phyloP scores from a whole-genome alignment of 1,140 invertebrate genomes.

The Myzus persicae region DNA sequence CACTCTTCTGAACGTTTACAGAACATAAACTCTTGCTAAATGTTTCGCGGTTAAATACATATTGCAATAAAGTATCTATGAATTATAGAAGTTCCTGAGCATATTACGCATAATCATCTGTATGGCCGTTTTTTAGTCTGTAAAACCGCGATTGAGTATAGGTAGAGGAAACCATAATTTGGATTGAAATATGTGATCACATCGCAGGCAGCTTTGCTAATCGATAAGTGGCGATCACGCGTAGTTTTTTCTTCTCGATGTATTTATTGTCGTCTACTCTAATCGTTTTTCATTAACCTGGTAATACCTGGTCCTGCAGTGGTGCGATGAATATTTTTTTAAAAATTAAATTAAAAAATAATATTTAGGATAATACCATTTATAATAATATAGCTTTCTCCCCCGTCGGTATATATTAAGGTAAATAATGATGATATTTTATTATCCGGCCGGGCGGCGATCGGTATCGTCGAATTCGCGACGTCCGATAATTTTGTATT shows the following conservation, averaged over 20 bases:
- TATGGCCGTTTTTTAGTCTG: not conserved
- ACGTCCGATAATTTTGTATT: not conserved
- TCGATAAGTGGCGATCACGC: not conserved
- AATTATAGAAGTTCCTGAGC: not conserved
- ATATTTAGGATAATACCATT: slow-evolving; percentile 9
- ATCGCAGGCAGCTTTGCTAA: not conserved
- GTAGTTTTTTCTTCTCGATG: not conserved
- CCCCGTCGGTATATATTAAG: not conserved
- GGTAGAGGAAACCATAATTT: not conserved
- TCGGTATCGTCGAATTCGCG: not conserved
- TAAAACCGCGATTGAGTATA: not conserved
- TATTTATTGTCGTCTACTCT: not conserved
- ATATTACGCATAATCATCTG: not conserved
- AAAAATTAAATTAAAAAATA: not conserved
- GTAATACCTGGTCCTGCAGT: not conserved
- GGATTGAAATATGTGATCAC: not conserved
- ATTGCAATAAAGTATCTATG: not conserved
- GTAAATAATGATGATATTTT: not conserved
- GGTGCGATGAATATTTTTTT: not conserved
- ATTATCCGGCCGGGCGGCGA: too few species aligned
- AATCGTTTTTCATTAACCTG: not conserved
- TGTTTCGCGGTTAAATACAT: not conserved
- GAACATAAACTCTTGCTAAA: not conserved
- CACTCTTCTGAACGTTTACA: not conserved
- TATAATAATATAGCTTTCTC: not conserved